phyloP scores from a whole-genome alignment of 2,113 vertebrate species.

The Cochlearius cochlearius region DNA sequence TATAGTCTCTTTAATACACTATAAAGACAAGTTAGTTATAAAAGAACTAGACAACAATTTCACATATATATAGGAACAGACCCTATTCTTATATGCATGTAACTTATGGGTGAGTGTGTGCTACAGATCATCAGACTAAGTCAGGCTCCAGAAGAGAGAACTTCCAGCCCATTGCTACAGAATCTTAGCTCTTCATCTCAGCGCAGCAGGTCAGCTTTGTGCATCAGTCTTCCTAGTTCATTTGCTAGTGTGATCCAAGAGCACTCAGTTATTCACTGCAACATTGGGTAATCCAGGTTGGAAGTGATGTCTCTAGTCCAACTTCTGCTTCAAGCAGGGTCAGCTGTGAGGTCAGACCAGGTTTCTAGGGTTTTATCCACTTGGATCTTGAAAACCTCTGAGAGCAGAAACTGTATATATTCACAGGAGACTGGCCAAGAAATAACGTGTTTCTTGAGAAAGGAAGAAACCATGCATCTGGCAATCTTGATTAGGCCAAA shows the following conservation, averaged over 20 bases:
- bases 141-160: not conserved
- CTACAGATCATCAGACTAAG: not conserved
- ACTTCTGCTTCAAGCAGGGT: not conserved
- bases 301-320: not conserved
- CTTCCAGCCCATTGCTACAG: not conserved
- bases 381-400: not conserved
- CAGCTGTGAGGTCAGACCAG: not conserved
- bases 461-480: not conserved
- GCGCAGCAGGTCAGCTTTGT: not conserved
- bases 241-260: not conserved
- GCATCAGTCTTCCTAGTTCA: not conserved
- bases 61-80: not conserved
- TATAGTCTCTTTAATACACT: not conserved
- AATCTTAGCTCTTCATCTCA: not conserved
- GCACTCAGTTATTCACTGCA: not conserved
- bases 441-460: not conserved
- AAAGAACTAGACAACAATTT: not conserved
- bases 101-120: not conserved
- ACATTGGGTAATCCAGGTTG: not conserved
- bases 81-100: not conserved
- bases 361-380: not conserved
- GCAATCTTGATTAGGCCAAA: not conserved
- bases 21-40: not conserved
- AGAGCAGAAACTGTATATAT: not conserved
- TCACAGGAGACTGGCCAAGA: not conserved